phyloP scores from a whole-genome alignment of 2,113 vertebrate species.

The Corythornis cristatus region DNA sequence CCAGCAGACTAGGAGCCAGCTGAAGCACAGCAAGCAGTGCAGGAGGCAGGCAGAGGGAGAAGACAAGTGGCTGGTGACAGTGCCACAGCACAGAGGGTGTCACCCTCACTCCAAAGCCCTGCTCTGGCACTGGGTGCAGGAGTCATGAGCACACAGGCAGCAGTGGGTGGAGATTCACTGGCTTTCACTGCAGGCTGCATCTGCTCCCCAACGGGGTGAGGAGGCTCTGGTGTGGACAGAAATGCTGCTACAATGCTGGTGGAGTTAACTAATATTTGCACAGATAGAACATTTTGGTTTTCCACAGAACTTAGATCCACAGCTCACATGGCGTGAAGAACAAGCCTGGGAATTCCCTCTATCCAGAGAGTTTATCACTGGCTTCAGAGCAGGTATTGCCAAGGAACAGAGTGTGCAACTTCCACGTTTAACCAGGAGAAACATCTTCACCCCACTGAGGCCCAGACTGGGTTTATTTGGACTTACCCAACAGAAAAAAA shows the following conservation, averaged over 20 bases:
- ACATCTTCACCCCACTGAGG: not conserved
- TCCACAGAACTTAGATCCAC: not conserved
- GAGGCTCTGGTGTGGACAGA: not conserved
- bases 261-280: conserved; percentile 50
- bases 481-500: not conserved
- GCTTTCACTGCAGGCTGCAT: not conserved
- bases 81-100: not conserved
- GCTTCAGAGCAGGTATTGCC: not conserved
- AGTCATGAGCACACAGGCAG: not conserved
- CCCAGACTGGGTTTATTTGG: not conserved
- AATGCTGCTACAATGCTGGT: not conserved
- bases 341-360: not conserved
- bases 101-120: not conserved
- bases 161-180: not conserved
- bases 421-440: not conserved
- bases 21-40: not conserved
- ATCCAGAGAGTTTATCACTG: not conserved
- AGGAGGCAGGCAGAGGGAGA: not conserved
- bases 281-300: not conserved
- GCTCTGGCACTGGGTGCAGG: not conserved
- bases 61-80: not conserved
- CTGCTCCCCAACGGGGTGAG: not conserved
- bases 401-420: not conserved
- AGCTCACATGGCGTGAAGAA: not conserved
- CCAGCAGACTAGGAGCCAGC: not conserved